Evolutionary conservation across 2,113 vertebrate species (phyloP).

Genomic region (Acrocephalus arundinaceus): DNA sequence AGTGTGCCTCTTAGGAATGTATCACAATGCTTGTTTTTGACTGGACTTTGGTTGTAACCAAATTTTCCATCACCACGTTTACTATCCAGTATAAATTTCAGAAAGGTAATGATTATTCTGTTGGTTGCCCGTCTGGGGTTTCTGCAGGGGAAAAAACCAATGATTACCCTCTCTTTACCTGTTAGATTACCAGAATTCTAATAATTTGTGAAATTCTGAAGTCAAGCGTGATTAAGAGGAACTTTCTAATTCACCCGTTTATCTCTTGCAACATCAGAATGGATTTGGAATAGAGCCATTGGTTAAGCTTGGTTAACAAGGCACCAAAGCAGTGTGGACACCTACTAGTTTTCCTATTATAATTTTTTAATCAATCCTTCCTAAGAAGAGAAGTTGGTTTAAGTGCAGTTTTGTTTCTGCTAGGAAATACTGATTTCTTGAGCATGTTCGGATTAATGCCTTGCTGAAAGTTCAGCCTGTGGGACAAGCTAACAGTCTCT

Average conservation of each 20-base stretch:
- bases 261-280: not conserved
- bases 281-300: not conserved
- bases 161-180: not conserved
- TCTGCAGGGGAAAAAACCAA: not conserved
- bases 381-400: not conserved
- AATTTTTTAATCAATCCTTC: not conserved
- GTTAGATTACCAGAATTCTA: not conserved
- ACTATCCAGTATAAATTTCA: not conserved
- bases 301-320: not conserved
- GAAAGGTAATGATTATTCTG: not conserved
- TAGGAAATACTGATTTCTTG: not conserved
- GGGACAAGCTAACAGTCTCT: not conserved
- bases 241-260: not conserved
- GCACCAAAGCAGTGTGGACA: not conserved
- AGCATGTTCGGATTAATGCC: not conserved
- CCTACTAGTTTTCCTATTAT: not conserved
- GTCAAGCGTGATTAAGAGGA: accelerated
- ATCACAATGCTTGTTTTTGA: not conserved
- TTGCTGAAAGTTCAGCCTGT: not conserved
- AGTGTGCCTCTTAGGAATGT: not conserved
- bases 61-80: not conserved
- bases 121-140: not conserved
- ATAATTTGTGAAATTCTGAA: not conserved
- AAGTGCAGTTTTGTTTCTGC: not conserved
- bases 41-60: not conserved